Conservation (phyloP, 2,113 vertebrate species). For the Donacobius atricapilla region DNA sequence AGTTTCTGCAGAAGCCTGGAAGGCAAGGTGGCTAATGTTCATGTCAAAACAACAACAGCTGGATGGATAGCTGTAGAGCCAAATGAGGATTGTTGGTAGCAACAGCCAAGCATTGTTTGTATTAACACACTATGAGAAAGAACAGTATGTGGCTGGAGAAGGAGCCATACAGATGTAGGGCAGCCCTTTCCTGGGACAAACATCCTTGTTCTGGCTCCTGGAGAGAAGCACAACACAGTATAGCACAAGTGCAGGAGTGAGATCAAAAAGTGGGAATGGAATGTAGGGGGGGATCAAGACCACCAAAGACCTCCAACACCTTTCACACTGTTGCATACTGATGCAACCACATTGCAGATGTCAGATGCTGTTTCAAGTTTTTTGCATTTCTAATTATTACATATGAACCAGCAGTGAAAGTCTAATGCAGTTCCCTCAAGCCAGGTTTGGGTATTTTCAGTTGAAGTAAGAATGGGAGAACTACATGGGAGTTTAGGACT, state of each 20-base stretch:
- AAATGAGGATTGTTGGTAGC: background rate
- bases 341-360: background rate
- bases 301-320: background rate
- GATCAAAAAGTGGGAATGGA: background rate
- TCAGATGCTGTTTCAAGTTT: background rate
- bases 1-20: background rate
- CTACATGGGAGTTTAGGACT: background rate
- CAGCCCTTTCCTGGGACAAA: background rate
- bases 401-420: background rate
- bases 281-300: background rate
- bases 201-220: background rate
- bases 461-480: background rate
- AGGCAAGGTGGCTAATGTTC: background rate
- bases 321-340: background rate
- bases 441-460: background rate
- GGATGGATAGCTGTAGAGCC: background rate
- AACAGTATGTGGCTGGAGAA: background rate
- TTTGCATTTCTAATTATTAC: background rate
- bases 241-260: background rate
- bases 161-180: background rate
- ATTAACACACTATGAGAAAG: background rate
- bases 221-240: background rate
- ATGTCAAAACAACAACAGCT: background rate
- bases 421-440: background rate
- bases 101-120: background rate